phyloP scores from a whole-genome alignment of 2,113 vertebrate species.

The Rhinogobius similis region DNA sequence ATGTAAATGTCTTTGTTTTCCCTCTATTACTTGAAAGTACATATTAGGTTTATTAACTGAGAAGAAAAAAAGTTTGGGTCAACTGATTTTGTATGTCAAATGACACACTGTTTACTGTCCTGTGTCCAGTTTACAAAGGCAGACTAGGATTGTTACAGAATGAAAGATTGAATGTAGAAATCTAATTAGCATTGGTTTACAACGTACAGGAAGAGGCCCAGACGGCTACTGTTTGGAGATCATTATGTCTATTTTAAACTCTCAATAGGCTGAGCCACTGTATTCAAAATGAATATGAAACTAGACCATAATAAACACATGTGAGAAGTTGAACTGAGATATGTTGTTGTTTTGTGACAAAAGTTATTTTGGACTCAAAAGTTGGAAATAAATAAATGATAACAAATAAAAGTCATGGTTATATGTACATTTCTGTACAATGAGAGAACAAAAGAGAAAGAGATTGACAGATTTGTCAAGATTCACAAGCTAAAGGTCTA shows the following conservation, averaged over 20 bases:
- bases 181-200: conserved; percentile 11
- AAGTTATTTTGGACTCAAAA: background rate
- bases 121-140: background rate
- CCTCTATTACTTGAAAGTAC: too few species aligned
- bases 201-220: background rate
- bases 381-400: background rate
- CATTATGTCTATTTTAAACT: background rate
- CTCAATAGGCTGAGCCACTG: background rate
- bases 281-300: background rate
- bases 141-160: background rate
- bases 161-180: background rate
- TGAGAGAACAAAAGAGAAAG: background rate
- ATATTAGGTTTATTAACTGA: too few species aligned
- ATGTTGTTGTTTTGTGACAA: too few species aligned
- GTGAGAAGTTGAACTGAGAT: background rate
- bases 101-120: background rate
- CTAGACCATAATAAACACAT: background rate
- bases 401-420: too few species aligned
- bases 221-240: background rate
- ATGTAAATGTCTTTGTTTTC: too few species aligned
- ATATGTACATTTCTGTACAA: background rate
- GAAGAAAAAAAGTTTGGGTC: too few species aligned
- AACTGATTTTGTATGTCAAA: too few species aligned
- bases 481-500: too few species aligned
- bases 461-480: too few species aligned